phyloP scores from a whole-genome alignment of 2,888 invertebrate species.

The Tinea pellionella region DNA sequence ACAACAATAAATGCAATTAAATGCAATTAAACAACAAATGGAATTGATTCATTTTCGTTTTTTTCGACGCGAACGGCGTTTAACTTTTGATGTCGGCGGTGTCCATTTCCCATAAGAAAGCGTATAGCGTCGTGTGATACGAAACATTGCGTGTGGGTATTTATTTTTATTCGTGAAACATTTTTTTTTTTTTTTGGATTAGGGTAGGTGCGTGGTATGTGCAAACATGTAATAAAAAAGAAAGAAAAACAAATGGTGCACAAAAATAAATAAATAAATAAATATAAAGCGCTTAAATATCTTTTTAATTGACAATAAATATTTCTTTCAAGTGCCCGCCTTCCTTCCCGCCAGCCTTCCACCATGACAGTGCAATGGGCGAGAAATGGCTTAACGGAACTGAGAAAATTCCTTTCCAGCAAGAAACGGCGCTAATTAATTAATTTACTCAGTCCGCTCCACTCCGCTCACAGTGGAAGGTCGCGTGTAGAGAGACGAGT shows the following conservation, averaged over 20 bases:
- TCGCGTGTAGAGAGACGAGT: no score
- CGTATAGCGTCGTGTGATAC: background rate
- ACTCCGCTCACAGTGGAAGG: no score
- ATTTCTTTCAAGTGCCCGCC: no score
- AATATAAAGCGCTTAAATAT: constrained; percentile 2
- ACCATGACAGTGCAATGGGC: no score
- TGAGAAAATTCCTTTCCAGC: no score
- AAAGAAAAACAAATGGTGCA: constrained; percentile 65
- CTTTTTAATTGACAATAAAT: no score
- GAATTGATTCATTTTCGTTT: constrained; percentile 58
- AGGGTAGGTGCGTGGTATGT: constrained; percentile 48
- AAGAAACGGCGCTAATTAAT: no score
- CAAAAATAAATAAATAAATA: constrained; percentile 31
- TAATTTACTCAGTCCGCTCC: no score
- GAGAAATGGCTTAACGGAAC: no score
- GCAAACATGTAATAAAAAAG: constrained; percentile 68
- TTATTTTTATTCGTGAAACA: constrained; percentile 1
- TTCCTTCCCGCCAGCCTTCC: no score
- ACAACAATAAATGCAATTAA: constrained; percentile 16
- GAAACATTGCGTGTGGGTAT: background rate
- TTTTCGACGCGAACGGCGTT: constrained; percentile 67
- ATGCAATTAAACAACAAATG: background rate
- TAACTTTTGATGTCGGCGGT: constrained; percentile 40
- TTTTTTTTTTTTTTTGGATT: no score
- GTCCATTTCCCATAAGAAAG: background rate